Evolutionary conservation across 2,888 invertebrate genomes (phyloP).

Genomic region (Odontomyia ornata): DNA sequence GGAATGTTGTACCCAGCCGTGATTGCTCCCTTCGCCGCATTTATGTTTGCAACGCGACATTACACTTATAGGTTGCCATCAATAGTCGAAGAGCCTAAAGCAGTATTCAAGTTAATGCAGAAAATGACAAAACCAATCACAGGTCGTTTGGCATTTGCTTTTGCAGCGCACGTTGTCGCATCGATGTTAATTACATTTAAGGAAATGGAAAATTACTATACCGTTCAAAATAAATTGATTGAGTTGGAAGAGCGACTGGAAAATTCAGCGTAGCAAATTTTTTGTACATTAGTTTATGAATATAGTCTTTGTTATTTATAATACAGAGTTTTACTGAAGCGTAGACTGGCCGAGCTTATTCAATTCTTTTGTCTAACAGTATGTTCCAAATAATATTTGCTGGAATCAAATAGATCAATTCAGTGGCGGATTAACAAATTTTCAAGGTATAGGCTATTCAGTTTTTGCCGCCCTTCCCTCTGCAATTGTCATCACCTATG

Average conservation of each 20-base stretch:
- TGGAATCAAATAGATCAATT: no score
- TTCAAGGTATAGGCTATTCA: no score
- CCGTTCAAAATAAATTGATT: conserved; percentile 56
- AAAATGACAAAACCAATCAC: conserved; percentile 68
- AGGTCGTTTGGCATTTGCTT: conserved; percentile 65
- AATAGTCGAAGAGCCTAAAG: conserved; percentile 68
- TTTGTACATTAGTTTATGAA: conserved; percentile 1
- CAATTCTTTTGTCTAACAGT: no score
- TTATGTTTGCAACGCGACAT: conserved; percentile 71
- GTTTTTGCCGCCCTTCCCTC: no score
- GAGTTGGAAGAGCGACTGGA: conserved; percentile 57
- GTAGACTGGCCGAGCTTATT: no score
- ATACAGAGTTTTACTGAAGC: no score
- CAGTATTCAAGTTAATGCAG: conserved; percentile 66
- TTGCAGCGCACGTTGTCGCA: conserved; percentile 66
- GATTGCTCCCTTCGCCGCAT: conserved; percentile 69
- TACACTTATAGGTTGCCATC: conserved; percentile 72
- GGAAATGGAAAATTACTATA: conserved; percentile 66
- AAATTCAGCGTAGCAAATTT: conserved; percentile 46
- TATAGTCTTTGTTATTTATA: conserved; percentile 10
- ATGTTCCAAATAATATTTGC: no score
- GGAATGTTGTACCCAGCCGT: conserved; percentile 71
- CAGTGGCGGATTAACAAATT: no score
- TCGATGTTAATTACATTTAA: conserved; percentile 71
- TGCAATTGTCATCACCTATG: no score